Evolutionary conservation across 1,140 invertebrate species (phyloP).

Genomic region (Vanessa atalanta): DNA sequence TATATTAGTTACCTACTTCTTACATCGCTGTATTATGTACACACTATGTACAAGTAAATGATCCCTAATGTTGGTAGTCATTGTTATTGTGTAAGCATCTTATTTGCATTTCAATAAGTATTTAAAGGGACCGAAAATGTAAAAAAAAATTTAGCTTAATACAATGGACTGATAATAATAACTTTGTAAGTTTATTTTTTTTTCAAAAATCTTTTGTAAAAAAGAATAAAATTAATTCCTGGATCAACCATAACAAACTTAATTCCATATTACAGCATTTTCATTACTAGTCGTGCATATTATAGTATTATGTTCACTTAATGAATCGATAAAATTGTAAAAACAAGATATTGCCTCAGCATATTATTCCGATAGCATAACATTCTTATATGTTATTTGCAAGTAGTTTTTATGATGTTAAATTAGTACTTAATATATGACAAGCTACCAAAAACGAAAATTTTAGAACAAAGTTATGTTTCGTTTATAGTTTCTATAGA

Average conservation of each 20-base stretch:
- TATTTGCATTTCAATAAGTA: slow-evolving; percentile 31
- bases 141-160: slow-evolving; percentile 32
- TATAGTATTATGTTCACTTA: slow-evolving; percentile 27
- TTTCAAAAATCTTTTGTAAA: slow-evolving; percentile 11
- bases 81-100: slow-evolving; percentile 22
- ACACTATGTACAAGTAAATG: slow-evolving; percentile 3
- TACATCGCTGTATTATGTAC: not conserved
- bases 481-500: slow-evolving; percentile 54
- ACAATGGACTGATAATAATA: slow-evolving; percentile 36
- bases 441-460: slow-evolving; percentile 67
- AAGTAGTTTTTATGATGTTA: slow-evolving; percentile 61
- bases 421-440: slow-evolving; percentile 74
- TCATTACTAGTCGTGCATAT: slow-evolving; percentile 68
- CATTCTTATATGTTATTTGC: slow-evolving; percentile 50
- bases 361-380: slow-evolving; percentile 16
- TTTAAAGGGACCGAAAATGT: slow-evolving; percentile 34
- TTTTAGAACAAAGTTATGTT: slow-evolving; percentile 68
- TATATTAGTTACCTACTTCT: slow-evolving; percentile 6
- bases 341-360: not conserved
- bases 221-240: slow-evolving; percentile 5
- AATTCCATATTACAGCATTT: slow-evolving; percentile 27
- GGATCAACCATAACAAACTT: not conserved
- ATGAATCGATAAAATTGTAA: slow-evolving; percentile 4
- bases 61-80: slow-evolving; percentile 9
- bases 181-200: slow-evolving; percentile 27